These are phyloP conservation scores for Diadegma fenestrale DNA, from an alignment of 2,888 invertebrate species.

Conservation along the genomic window DNA sequence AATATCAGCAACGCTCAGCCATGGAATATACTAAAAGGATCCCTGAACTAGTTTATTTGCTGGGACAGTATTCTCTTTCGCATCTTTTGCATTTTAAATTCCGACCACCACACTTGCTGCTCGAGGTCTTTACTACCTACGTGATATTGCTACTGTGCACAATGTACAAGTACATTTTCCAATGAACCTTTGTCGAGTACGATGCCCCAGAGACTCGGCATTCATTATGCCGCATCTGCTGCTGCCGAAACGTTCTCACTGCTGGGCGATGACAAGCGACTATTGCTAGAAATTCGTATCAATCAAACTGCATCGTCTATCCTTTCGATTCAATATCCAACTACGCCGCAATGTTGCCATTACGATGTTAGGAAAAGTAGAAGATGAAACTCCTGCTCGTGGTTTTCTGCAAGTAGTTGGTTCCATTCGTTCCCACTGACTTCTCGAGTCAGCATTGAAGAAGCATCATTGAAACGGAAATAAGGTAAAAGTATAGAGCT, in stretches of 20 bases:
- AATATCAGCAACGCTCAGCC: conserved; percentile 37
- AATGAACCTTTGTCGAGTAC: conserved; percentile 35
- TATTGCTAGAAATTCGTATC: not conserved
- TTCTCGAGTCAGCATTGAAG: conserved; percentile 1
- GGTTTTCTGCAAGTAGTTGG: not conserved
- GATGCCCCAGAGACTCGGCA: not conserved
- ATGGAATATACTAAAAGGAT: conserved; percentile 60
- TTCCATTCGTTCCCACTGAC: conserved; percentile 43
- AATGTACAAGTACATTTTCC: conserved; percentile 4
- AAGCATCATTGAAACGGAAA: conserved; percentile 6
- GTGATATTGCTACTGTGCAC: conserved; percentile 47
- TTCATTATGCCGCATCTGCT: conserved; percentile 7
- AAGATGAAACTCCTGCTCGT: conserved; percentile 36
- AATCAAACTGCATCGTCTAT: not conserved
- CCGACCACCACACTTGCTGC: conserved; percentile 52
- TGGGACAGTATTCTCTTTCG: conserved; percentile 49
- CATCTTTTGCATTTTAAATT: conserved; percentile 73
- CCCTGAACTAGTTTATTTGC: conserved; percentile 70
- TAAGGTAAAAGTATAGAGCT: not conserved
- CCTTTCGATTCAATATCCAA: not conserved
- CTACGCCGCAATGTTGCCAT: not conserved
- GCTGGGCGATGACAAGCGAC: not conserved
- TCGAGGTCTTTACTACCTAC: conserved; percentile 25
- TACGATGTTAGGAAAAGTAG: conserved; percentile 24
- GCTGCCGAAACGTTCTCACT: not conserved